Evolutionary conservation across 1,140 invertebrate species (phyloP), one percentile per base, ranked within the genome.

Genomic region (Drosophila ambigua): DNA sequence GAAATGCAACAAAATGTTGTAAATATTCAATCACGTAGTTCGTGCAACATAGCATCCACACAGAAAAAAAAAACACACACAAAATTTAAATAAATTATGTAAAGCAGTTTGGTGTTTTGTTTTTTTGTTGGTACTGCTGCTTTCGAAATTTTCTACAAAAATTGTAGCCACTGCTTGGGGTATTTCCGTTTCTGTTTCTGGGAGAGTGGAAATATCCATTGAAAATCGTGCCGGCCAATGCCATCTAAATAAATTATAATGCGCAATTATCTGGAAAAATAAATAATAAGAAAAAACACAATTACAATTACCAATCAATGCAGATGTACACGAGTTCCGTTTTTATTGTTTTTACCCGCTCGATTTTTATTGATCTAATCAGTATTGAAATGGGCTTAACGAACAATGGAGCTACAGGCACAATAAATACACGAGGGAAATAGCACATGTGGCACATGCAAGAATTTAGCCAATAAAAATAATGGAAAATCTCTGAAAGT

Each of bases 11-110:
- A 66, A 85, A 85, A 85, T 85, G 82, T 82, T 85, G 83, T 72
- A 85, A 87, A 85, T 85, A 88, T 85, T 85, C 82, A 85, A 85
- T 85, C 82, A 85, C 83, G 82, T 85, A 88, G 55, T 87, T 85
- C 82, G 82, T 85, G 82, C 82, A 82, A 88, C 83, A 81, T 52
- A 65, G 60, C 4, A 13, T 57, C 59, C 20, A 41, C 28, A 20
- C 52, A 24, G 4, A n/a, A n/a, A 5, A 49, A 45, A 49, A 11
- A 74, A 65, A 66, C 53, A 44, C 61, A 31, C 7, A 28, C 23
- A 75, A 82, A 82, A 82, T 85, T 85, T 87, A 85, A 85, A 82
- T 85, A 85, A 87, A 88, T 82, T 85, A 79, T 85, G 78, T 87
- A 87, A 85, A 85, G 76, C 63, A 49, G 31, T 52, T 58, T 39